A percentile compares a stretch with the other conserved stretches of the same genome.
phyloP scores from a whole-genome alignment of 2,888 invertebrate genomes.

The Parnassius apollo region DNA sequence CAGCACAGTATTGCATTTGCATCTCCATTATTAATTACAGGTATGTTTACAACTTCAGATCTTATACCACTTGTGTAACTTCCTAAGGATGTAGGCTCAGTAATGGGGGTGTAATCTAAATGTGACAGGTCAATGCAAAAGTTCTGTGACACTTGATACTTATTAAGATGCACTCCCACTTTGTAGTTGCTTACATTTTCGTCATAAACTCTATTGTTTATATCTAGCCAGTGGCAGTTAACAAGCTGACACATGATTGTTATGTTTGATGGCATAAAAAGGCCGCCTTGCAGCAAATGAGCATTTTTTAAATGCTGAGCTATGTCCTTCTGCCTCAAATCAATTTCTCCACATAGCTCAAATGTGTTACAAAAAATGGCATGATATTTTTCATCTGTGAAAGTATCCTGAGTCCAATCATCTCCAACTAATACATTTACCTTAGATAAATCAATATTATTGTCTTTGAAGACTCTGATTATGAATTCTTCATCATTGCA shows the following conservation, averaged over 20 bases:
- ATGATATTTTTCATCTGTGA: conserved; percentile 67
- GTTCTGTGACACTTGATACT: conserved; percentile 81
- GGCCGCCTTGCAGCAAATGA: conserved; percentile 64
- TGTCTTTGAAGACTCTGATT: conserved; percentile 59
- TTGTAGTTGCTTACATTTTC: conserved; percentile 76
- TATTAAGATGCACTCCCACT: conserved; percentile 80
- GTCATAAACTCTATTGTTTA: conserved; percentile 80
- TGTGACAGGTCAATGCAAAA: conserved; percentile 69
- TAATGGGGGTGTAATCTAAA: conserved; percentile 61
- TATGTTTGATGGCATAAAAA: conserved; percentile 77
- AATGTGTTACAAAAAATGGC: conserved; percentile 78
- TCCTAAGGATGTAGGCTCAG: conserved; percentile 53
- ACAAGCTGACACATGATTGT: conserved; percentile 80
- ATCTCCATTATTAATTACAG: conserved; percentile 56
- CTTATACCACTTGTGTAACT: conserved; percentile 36
- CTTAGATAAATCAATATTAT: conserved; percentile 58
- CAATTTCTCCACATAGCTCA: conserved; percentile 80
- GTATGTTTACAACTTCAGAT: conserved; percentile 44
- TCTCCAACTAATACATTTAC: conserved; percentile 60
- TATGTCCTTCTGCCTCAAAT: conserved; percentile 52
- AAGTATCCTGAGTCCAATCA: conserved; percentile 47
- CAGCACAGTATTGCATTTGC: conserved; percentile 79
- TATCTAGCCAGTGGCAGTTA: conserved; percentile 81
- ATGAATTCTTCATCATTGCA: conserved; percentile 64
- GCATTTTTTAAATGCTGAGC: conserved; percentile 48